phyloP scores from a whole-genome alignment of 2,113 vertebrate species.

The Gasterosteus aculeatus region DNA sequence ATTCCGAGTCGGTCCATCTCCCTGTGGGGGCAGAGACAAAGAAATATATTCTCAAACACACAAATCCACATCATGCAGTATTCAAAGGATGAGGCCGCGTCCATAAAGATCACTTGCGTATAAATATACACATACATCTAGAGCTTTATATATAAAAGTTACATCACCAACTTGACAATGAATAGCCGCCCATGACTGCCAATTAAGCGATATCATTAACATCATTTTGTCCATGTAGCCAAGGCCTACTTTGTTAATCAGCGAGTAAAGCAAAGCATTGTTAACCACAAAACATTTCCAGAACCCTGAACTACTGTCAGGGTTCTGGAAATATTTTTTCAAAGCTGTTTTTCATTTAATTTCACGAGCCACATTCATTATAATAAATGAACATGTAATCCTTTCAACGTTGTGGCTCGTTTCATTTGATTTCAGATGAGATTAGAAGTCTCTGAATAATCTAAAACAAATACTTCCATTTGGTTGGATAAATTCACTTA shows the following conservation, averaged over 20 bases:
- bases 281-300: background rate
- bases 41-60: constrained; percentile 28
- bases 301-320: background rate
- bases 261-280: constrained; percentile 8
- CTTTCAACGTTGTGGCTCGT: background rate
- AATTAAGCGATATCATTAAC: constrained; percentile 14
- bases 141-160: constrained; percentile 12
- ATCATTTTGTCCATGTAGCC: constrained; percentile 2
- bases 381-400: background rate
- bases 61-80: background rate
- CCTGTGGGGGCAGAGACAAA: constrained; percentile 70
- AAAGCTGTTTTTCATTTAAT: background rate
- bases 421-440: background rate
- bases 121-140: background rate
- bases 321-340: background rate
- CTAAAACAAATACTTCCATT: background rate
- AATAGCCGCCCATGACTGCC: constrained; percentile 18
- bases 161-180: constrained; percentile 14
- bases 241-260: constrained; percentile 16
- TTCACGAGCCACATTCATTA: background rate
- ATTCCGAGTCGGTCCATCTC: constrained; percentile 95
- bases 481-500: background rate
- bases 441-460: background rate
- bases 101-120: background rate
- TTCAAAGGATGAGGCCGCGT: constrained; percentile 7